Percentiles rank a stretch among this genome's conserved stretches.
Evolutionary conservation across 2,113 vertebrate species (phyloP).

Genomic region (Bubalus kerabau): DNA sequence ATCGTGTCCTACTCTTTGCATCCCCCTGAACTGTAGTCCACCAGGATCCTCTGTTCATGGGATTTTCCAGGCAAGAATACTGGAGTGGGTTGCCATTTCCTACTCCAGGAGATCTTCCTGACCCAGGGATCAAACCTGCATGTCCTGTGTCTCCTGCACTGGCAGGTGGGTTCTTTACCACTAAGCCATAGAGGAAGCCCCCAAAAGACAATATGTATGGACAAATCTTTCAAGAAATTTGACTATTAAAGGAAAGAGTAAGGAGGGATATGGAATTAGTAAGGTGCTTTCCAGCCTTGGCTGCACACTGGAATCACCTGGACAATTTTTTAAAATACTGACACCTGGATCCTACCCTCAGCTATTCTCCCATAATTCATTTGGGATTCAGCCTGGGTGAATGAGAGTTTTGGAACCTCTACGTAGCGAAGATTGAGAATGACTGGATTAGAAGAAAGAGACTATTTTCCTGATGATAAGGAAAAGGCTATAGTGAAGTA

Average conservation of each 20-base stretch:
- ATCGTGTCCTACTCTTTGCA: rapidly evolving
- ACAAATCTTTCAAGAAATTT: neutral
- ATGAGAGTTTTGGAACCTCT: neutral
- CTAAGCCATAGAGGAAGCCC: neutral
- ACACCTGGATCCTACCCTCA: neutral
- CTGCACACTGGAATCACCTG: neutral
- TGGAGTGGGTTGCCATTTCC: neutral
- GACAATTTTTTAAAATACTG: neutral
- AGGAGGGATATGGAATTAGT: neutral
- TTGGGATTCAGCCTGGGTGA: neutral
- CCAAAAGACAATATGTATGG: neutral
- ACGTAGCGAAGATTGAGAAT: neutral
- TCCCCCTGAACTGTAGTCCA: neutral
- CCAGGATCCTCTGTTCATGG: neutral
- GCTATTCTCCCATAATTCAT: neutral
- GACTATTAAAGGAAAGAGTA: neutral
- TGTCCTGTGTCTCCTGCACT: neutral
- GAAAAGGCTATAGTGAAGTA: neutral
- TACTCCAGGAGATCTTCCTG: neutral
- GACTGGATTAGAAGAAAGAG: neutral
- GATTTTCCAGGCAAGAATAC: neutral
- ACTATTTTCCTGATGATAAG: neutral
- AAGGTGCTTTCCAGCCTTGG: neutral
- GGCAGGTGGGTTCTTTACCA: neutral
- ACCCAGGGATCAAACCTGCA: neutral